Evolutionary conservation across 2,113 vertebrate genomes (phyloP), one percentile per base, ranked within the genome.

Genomic region (Gila orcuttii): DNA sequence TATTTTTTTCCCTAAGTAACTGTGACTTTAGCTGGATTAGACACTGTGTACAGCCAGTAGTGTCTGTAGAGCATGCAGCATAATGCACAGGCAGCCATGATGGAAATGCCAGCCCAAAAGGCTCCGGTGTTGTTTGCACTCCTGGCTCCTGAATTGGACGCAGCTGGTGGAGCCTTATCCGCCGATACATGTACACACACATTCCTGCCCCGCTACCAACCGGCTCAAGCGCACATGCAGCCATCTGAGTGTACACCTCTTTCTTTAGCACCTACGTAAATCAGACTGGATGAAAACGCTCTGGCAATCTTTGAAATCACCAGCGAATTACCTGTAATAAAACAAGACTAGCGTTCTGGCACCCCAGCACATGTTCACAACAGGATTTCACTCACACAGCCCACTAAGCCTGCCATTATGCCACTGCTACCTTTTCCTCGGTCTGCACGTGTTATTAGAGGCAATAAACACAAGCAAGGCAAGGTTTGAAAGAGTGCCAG

Each of bases 261-360:
- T 13, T 69, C 89, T 90, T 87, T 88, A 88, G 60, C 21, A 80
- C 57, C 25, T 57, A 86, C 68, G 86, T 95, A 93, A 94, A 94
- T 93, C 91, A 90, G 86, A 25, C 23, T 23, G 47, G 88, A 90
- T 88, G 84, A 92, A 92, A 79, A 93, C 83, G 87, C 90, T 89
- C 90, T 91, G 89, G 90, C 93, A 92, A 92, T 90, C 92, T 94
- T 93, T 93, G 92, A 94, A 93, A 94, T 92, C 93, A 91, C 88
- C 90, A 92, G 93, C 90, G 93, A 95, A 94, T 93, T 89, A 93
- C 91, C 92, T 90, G 92, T 91, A 92, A 88, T 94, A 94, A 94
- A 94, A 93, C 31, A 79, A 60, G 89, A 91, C 87, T 88, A 85
- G 91, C 88, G 88, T 87, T 91, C 88, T 90, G 85, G 90, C 84